Base-by-base conservation (phyloP, 1,140 invertebrate species). In the Streblospio benedicti region DNA sequence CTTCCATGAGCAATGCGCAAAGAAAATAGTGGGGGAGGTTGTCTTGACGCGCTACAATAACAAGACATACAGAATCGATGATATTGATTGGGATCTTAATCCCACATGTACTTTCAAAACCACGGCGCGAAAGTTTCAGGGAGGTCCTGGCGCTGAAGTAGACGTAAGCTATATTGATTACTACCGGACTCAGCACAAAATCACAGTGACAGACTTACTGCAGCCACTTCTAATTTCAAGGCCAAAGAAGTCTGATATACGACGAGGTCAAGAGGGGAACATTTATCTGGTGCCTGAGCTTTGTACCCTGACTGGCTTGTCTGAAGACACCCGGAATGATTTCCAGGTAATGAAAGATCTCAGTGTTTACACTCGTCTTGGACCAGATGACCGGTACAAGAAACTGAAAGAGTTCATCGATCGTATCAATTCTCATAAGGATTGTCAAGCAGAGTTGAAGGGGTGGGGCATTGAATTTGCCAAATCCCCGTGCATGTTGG, bases 31-130 rank as follows among this genome's bases (percentile, higher is more conserved):
- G 33, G 88, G 87, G 67, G 68, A 73, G 66, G 78, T 87, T 60
- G 89, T 96, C 0, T 71, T 96, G 23, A 95, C 93, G 0, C 83
- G 86, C 50, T 97, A 97, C 68, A 97, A 97, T 67, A 93, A 94
- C 68, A 87, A 84, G 70, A 89, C 88, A 0, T 97, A 97, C 71
- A 79, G 85, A 33, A 80, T 97, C 27, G 91, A 94, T 77, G 93
- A 97, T 70, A 84, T 97, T 1, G 82, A 86, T 49, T 94, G 87
- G 76, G 80, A 86, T 44, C 85, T 84, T 72, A 80, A 79, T 16
- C 84, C 85, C 9, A 76, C 64, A 0, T 82, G 84, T 1, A 75
- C 66, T 0, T 87, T 85, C 47, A 81, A 74, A 2, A 80, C n/a
- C n/a, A n/a, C n/a, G n/a, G n/a, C n/a, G n/a, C 82, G 84, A 0